Evolutionary conservation across 2,888 invertebrate species (phyloP), one percentile per base, ranked within the genome.

Genomic region (Yponomeuta sedellus): DNA sequence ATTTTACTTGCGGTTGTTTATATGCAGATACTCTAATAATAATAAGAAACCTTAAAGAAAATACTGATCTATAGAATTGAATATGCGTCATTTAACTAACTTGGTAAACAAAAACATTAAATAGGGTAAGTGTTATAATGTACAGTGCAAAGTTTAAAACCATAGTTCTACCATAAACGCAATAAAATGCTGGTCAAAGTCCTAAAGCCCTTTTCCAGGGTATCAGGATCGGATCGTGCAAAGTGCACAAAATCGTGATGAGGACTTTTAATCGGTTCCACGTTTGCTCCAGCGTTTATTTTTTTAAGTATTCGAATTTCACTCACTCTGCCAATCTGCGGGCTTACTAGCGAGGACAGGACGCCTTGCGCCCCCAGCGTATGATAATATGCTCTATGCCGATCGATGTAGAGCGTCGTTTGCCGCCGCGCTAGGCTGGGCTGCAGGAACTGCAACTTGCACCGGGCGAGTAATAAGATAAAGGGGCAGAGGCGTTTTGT

Each of bases 191-290:
- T 16, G 44, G 44, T 52, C 44, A 4, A 52, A 12, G 3, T 12
- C 44, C 40, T 56, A 16, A 28, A 44, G 12, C 61, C 10, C 28
- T 28, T 25, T 40, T 40, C 16, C 44, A 8, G 12, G 44, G 58
- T 59, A 40, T 73, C 81, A 81, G 78, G 81, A 78, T 77, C 77
- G 77, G 83, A 78, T 85, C 85, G 89, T 90, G 88, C 91, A 91
- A 89, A 91, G 89, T 88, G 91, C 89, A 91, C 88, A 86, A 83
- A 90, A 89, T 90, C 91, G 91, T 91, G 91, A 90, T 91, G 91
- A 81, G 86, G 87, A 83, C 85, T 85, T 90, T 91, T 90, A 91
- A 90, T 90, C 91, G 90, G 84, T 90, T 89, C 82, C 90, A 89
- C 89, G 89, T 87, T 88, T 82, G 82, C 86, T 86, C 83, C 84